Base-by-base conservation (phyloP, 1,140 invertebrate species). In the Epicauta chinensis region DNA sequence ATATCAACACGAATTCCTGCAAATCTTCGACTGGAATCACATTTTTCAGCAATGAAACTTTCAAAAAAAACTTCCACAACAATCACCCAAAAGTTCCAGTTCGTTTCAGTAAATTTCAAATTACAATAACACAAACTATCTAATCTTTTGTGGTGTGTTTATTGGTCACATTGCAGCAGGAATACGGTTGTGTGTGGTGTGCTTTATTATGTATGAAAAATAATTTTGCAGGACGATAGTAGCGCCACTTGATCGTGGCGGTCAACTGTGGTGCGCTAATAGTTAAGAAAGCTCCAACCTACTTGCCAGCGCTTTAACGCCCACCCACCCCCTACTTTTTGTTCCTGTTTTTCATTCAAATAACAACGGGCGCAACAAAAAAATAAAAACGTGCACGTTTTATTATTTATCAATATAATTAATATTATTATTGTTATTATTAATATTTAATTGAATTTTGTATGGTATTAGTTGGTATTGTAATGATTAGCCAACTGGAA, bases 221-320 rank as follows among this genome's bases (percentile, higher is more conserved):
- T 13, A 37, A 13, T 13, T 15, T 12, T 13, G 14, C n/a, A 13
- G 47, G 16, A 36, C 35, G 53, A 55, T 36, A 32, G 47, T 40
- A 55, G 53, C 53, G 53, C 54, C 54, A 51, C 54, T 51, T 30
- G 41, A 43, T 45, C 45, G 53, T 49, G 53, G 53, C 47, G 34
- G 39, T 55, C 35, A 51, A 48, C 44, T 56, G 54, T n/a, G n/a
- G n/a, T 47, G 48, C 41, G 47, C 41, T 37, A 44, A 56, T 34
- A 41, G 41, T 17, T 36, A 42, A 55, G 47, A 48, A 55, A 56
- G 35, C 53, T 50, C 42, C 46, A 35, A 50, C 54, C 54, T 56
- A 56, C 48, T 56, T 56, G 54, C 54, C 39, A 37, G 38, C 48
- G 48, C 36, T 50, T 51, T 46, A 56, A 56, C 54, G 51, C 54